Conservation (phyloP, 2,113 vertebrate genomes). For the Tachuris rubrigastra region DNA sequence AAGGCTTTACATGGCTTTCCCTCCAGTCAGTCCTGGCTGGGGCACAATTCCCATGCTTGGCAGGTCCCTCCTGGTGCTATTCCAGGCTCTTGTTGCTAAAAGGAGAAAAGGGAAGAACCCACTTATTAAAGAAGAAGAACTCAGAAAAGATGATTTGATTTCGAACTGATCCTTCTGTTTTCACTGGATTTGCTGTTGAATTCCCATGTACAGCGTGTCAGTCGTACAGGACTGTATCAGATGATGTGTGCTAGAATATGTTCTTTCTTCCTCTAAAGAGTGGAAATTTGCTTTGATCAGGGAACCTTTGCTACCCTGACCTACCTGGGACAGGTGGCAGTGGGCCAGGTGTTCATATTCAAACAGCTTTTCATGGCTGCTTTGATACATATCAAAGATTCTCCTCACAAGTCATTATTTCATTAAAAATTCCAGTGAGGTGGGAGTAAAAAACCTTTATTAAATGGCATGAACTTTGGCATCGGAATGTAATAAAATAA, state of each 20-base stretch:
- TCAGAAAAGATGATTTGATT: background rate
- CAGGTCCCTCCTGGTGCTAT: background rate
- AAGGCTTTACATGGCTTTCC: background rate
- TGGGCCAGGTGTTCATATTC: background rate
- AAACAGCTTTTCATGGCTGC: background rate
- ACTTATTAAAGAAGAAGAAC: background rate
- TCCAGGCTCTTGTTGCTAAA: background rate
- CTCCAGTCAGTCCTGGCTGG: background rate
- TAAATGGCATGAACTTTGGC: constrained; percentile 17
- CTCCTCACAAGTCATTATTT: constrained; percentile 2
- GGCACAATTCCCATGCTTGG: background rate
- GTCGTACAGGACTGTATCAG: background rate
- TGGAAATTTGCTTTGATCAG: background rate
- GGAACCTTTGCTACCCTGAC: background rate
- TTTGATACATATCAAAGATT: background rate
- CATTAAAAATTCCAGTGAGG: background rate
- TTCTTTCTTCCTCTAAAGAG: background rate
- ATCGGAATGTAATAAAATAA: constrained; percentile 13
- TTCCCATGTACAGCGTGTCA: background rate
- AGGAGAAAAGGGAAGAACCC: background rate
- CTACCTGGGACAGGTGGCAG: background rate
- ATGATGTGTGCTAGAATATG: background rate
- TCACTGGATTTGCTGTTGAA: background rate
- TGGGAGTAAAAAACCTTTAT: background rate
- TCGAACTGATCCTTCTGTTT: background rate